Base-by-base conservation (phyloP, 2,888 invertebrate genomes). In the Phaonia tiefii region DNA sequence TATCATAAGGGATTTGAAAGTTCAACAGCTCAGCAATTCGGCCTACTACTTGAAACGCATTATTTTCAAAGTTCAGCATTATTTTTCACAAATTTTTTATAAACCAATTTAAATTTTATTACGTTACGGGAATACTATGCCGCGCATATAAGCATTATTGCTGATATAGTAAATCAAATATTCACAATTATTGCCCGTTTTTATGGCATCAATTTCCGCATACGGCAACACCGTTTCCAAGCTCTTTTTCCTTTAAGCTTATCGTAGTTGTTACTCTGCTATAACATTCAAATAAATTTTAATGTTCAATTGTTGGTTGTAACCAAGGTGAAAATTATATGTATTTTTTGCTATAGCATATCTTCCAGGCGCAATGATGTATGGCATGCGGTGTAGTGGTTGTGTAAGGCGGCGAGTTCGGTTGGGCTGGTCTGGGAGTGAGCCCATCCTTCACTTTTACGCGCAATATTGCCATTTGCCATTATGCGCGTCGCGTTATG, bases 41-140 rank as follows among this genome's bases (percentile, higher is more conserved):
- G 25, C 54, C 13, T n/a, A 13, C 10, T n/a, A 2, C 44, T 8
- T 44, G 7, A 20, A 49, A 20, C 8, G 49, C 20, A 8, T 20
- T 49, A 49, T 20, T 15, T 17, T 15, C 17, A 46, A 46, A 49
- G 49, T 49, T 49, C 49, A 54, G 54, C 25, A 22, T 8, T 25
- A 25, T 54, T 75, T 67, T 63, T 51, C 46, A 74, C 42, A 17
- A 1, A 17, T 20, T 86, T 88, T 87, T 54, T 42, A 71, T 44
- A 69, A 80, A 74, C 73, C 88, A 88, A 89, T 88, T 88, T 89
- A 86, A 87, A 87, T 89, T 87, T 89, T 89, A 89, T 88, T 86
- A 85, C 88, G 86, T 84, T 86, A 85, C 87, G 86, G 44, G 17
- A 5, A 42, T 15, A 67, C 39, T 5, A 20, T 49, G 49, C 31